Percentiles rank a stretch among this genome's conserved stretches.
These are phyloP conservation scores for Stenurella melanura DNA, from an alignment of 2,888 invertebrate species.

Conservation along the genomic window DNA sequence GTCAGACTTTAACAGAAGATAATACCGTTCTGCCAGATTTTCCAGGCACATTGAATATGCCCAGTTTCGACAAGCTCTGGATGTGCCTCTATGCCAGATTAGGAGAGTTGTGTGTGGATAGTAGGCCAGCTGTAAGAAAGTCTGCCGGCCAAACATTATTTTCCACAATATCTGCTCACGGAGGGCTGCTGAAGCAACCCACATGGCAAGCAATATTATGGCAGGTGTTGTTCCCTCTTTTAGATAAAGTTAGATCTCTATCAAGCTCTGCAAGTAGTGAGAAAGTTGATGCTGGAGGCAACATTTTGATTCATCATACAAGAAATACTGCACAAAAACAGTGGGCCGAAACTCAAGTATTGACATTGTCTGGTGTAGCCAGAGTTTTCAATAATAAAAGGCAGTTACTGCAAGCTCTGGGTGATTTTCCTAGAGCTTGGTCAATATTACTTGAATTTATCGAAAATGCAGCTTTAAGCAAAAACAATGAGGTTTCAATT, in stretches of 20 bases:
- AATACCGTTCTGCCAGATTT: conserved; percentile 87
- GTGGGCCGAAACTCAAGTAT: conserved; percentile 98
- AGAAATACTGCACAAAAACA: conserved; percentile 99
- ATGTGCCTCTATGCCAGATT: conserved; percentile 94
- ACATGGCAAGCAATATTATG: conserved; percentile 97
- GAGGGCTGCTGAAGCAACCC: conserved; percentile 87
- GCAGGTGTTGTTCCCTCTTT: conserved; percentile 95
- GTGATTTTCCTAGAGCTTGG: conserved; percentile 97
- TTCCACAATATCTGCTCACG: conserved; percentile 97
- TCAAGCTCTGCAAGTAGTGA: conserved; percentile 83
- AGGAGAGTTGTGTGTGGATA: conserved; percentile 94
- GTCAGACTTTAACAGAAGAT: conserved; percentile 83
- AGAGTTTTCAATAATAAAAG: conserved; percentile 94
- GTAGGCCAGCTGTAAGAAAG: conserved; percentile 96
- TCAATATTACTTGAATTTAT: conserved; percentile 94
- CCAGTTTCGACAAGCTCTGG: conserved; percentile 95
- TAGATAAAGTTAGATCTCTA: conserved; percentile 91
- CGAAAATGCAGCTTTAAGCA: conserved; percentile 92
- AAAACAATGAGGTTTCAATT: conserved; percentile 96
- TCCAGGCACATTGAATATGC: conserved; percentile 88
- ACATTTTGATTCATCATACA: conserved; percentile 98
- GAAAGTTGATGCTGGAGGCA: conserved; percentile 91
- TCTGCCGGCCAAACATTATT: conserved; percentile 98
- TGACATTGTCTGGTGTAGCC: conserved; percentile 93
- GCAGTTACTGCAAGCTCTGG: conserved; percentile 86